phyloP scores from a whole-genome alignment of 2,113 vertebrate genomes.

The Eurystomus gularis region DNA sequence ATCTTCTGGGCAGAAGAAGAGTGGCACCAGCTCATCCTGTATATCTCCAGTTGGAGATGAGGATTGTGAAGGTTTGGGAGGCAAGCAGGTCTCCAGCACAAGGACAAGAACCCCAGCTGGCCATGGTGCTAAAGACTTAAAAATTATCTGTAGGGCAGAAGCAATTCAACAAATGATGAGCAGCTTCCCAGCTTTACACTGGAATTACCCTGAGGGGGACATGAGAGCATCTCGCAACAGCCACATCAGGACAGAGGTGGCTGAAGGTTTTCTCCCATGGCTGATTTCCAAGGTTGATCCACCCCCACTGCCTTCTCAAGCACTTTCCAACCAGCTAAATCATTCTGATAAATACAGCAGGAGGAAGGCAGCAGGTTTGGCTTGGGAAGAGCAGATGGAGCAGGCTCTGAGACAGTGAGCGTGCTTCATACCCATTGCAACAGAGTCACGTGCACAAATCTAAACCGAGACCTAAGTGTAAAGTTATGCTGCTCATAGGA shows the following conservation, averaged over 20 bases:
- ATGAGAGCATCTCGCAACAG: neutral
- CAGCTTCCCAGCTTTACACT: neutral
- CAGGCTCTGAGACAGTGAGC: neutral
- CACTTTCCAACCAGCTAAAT: neutral
- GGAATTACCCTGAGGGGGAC: neutral
- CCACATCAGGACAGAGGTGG: fast-evolving
- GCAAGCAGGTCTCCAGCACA: neutral
- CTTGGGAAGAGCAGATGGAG: neutral
- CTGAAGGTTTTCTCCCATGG: constrained; percentile 5
- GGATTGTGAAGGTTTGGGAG: neutral
- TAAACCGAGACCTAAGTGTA: neutral
- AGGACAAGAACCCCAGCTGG: neutral
- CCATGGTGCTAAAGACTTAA: neutral
- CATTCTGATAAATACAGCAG: constrained; percentile 2
- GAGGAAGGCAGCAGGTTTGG: neutral
- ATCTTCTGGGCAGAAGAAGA: neutral
- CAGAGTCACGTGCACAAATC: fast-evolving
- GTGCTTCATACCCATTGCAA: neutral
- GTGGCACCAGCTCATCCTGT: neutral
- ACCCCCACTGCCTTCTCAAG: neutral
- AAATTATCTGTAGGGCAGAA: neutral
- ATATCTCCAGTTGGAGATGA: neutral
- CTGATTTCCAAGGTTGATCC: neutral
- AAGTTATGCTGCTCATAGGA: neutral
- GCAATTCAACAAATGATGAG: neutral